phyloP scores from a whole-genome alignment of 92 coral and sea anemone species.

The Blastomussa wellsi region DNA sequence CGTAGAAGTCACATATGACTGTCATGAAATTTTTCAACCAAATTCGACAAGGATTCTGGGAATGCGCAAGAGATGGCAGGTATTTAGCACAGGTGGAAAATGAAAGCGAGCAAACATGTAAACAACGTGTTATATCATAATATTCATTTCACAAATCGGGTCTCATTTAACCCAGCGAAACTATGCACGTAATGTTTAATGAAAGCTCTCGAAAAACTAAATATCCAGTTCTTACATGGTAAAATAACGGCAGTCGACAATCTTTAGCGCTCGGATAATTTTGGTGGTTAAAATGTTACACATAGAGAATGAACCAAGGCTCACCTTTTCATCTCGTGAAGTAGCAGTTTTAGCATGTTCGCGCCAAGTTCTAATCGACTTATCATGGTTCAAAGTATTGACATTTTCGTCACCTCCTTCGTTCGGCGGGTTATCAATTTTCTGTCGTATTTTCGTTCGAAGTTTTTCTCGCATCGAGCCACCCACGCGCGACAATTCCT shows the following conservation, averaged over 20 bases:
- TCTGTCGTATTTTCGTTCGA: conserved; percentile 49
- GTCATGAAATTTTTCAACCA: not conserved
- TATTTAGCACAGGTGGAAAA: conserved; percentile 3
- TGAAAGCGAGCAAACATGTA: not conserved
- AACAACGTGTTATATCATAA: not conserved
- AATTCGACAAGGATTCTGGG: conserved; percentile 23
- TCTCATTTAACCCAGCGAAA: not conserved
- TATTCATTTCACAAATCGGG: not conserved
- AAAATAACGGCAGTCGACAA: not conserved
- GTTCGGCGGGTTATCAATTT: conserved; percentile 44
- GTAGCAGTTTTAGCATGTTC: not conserved
- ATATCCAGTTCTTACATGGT: not conserved
- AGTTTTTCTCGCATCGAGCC: conserved; percentile 44
- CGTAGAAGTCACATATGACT: not conserved
- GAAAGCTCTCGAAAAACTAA: not conserved
- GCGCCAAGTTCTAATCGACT: not conserved
- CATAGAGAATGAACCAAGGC: not conserved
- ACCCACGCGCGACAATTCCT: not conserved
- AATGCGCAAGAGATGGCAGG: not conserved
- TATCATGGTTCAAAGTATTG: conserved; percentile 42
- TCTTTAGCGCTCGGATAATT: not conserved
- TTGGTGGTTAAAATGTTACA: not conserved
- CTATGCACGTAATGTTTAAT: not conserved
- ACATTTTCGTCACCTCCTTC: conserved; percentile 52
- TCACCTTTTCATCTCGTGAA: conserved; percentile 2